Percentiles rank a stretch among this genome's conserved stretches.
phyloP scores from a whole-genome alignment of 2,113 vertebrate genomes.

The Coptodon rendalli region DNA sequence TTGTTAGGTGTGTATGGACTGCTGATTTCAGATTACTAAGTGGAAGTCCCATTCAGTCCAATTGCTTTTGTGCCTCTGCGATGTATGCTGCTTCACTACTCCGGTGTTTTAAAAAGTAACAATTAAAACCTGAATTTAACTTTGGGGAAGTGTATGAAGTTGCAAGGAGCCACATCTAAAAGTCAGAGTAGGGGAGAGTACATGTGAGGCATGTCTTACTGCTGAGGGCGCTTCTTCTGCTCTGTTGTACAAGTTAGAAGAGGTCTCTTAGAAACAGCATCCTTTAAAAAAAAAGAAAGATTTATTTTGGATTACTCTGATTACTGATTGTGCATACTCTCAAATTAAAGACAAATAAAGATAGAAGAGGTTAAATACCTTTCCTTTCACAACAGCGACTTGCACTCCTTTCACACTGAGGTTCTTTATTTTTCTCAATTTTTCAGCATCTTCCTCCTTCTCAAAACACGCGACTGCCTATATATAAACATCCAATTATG shows the following conservation, averaged over 20 bases:
- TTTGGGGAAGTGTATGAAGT: background rate
- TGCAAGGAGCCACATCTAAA: background rate
- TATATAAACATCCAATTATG: background rate
- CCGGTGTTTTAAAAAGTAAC: background rate
- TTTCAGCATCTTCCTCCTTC: constrained; percentile 58
- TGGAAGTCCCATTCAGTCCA: background rate
- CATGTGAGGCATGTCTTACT: background rate
- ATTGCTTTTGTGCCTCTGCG: background rate
- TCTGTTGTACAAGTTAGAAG: background rate
- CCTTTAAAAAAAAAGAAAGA: background rate
- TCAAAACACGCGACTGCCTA: constrained; percentile 63
- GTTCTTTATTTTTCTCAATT: constrained; percentile 28
- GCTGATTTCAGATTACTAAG: background rate
- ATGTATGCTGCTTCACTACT: background rate
- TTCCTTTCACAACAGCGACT: constrained; percentile 7
- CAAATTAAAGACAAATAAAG: background rate
- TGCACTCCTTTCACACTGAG: constrained; percentile 19
- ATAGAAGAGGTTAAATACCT: constrained; percentile 19
- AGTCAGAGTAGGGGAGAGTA: background rate
- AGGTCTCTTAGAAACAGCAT: background rate
- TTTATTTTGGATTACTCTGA: background rate
- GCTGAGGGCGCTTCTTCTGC: background rate
- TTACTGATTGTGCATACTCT: background rate
- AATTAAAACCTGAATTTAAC: background rate
- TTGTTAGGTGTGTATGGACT: background rate